Base-by-base conservation (phyloP, 2,888 invertebrate species). In the Drosophila tripunctata region DNA sequence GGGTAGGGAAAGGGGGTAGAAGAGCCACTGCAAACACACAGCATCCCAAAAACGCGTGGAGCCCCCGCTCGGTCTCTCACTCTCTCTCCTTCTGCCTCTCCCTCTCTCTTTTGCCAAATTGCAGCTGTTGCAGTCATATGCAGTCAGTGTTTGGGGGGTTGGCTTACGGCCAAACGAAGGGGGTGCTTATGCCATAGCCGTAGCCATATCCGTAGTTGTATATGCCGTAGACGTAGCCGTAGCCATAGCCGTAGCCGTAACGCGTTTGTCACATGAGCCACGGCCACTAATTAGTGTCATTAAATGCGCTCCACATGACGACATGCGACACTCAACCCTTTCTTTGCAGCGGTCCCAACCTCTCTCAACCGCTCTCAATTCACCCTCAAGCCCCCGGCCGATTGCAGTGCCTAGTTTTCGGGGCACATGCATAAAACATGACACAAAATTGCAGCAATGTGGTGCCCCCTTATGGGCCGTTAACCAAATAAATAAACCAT, bases 211-310 rank as follows among this genome's bases (percentile, higher is more conserved):
- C 36, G 47, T 47, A 36, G 63, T 75, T 78, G 83, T 78, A 86
- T n/a, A n/a, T n/a, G n/a, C n/a, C n/a, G n/a, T n/a, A n/a, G n/a
- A n/a, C n/a, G n/a, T 27, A 10, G 6, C 48, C 51, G 27, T 36
- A 36, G 24, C 27, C 24, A 19, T 41, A 22, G 57, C 8, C 36
- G 47, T 47, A 36, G 63, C 75, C 79, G 83, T 78, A 86, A 75
- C 78, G 82, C 89, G 89, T 88, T 90, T 90, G 90, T 90, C 90
- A 90, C 89, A 87, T 83, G 88, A 88, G 89, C 86, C 87, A 75
- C 86, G 77, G 76, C 89, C 90, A 91, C 91, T 91, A 91, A 91
- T 91, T 91, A 90, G 91, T 89, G 90, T 89, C 91, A 91, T 91
- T 91, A 90, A 88, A 89, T 82, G 88, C 85, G 89, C 87, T 88